Evolutionary conservation across 2,113 vertebrate genomes (phyloP), one percentile per base, ranked within the genome.

Genomic region (Rhegmatorhina hoffmannsi): DNA sequence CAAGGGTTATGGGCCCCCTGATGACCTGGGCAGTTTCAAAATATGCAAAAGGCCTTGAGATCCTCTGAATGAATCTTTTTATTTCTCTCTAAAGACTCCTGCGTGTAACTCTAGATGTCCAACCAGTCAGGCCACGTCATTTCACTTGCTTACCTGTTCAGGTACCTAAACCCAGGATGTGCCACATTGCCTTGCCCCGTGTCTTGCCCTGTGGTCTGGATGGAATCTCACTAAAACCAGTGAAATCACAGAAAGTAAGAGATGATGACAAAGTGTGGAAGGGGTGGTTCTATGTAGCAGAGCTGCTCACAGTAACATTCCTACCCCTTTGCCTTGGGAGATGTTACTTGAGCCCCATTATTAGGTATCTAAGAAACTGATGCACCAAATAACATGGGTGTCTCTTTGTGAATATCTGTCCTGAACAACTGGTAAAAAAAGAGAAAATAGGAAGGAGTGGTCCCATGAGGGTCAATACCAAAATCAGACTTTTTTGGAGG

Each of bases 131-230:
- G 28, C 47, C 69, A 62, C 55, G n/a, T 13, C 18, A 40, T 15
- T 49, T 77, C 33, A 11, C 38, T 49, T 77, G 19, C 15, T 13
- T 64, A 9, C 1, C 0, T 59, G 50, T 29, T 47, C 38, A 53
- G 31, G 46, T 43, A 10, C 52, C 36, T 60, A 55, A 84, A 72
- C 6, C 19, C 55, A 47, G 72, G 5, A 25, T 67, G 24, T 31
- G 18, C n/a, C 50, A 9, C 33, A 0, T 5, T 56, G 66, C 43
- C 36, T 87, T 69, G 20, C 20, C 67, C 26, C 0, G 0, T 26
- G 43, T 64, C 31, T 52, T 49, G 21, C 43, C 79, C 34, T 69
- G 19, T 36, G 23, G 5, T 55, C 63, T 67, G 38, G 34, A 31
- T 47, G 43, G 55, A 38, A 73, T 20, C 63, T 90, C 68, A n/a